phyloP scores from a whole-genome alignment of 2,797 vertebrate species.

The Peromyscus melanophrys region DNA sequence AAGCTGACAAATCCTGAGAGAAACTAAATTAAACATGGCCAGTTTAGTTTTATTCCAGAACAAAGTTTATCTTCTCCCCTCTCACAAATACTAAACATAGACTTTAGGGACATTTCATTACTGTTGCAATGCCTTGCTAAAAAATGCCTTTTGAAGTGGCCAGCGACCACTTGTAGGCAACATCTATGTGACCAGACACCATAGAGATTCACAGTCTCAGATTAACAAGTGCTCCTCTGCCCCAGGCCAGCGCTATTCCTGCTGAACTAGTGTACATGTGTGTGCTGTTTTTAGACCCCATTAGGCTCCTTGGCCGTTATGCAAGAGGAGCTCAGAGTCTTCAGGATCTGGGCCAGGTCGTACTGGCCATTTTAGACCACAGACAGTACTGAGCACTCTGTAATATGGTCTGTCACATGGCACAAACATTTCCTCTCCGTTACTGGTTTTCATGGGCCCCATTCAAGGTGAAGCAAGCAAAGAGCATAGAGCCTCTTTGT shows the following conservation, averaged over 20 bases:
- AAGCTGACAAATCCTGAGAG: background rate
- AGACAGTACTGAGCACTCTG: too few species aligned
- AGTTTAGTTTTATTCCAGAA: constrained; percentile 16
- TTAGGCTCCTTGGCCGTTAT: too few species aligned
- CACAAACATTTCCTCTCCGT: too few species aligned
- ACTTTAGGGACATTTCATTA: constrained; percentile 76
- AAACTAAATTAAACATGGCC: background rate
- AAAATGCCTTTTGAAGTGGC: background rate
- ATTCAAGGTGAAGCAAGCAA: too few species aligned
- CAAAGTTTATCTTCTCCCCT: background rate
- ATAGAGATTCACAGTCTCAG: background rate
- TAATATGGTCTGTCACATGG: too few species aligned
- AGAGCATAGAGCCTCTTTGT: too few species aligned
- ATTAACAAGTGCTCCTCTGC: background rate
- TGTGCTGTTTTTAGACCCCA: too few species aligned
- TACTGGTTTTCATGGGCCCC: too few species aligned
- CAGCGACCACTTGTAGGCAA: background rate
- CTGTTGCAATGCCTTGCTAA: constrained; percentile 18
- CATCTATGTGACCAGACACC: background rate
- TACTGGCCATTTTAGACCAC: too few species aligned
- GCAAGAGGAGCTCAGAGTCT: too few species aligned
- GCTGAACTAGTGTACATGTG: background rate
- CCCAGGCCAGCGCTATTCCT: background rate
- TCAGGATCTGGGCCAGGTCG: too few species aligned
- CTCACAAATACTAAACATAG: background rate